These are phyloP conservation scores for Phocoena sinus DNA, from an alignment of 2,113 vertebrate species.

Conservation along the genomic window DNA sequence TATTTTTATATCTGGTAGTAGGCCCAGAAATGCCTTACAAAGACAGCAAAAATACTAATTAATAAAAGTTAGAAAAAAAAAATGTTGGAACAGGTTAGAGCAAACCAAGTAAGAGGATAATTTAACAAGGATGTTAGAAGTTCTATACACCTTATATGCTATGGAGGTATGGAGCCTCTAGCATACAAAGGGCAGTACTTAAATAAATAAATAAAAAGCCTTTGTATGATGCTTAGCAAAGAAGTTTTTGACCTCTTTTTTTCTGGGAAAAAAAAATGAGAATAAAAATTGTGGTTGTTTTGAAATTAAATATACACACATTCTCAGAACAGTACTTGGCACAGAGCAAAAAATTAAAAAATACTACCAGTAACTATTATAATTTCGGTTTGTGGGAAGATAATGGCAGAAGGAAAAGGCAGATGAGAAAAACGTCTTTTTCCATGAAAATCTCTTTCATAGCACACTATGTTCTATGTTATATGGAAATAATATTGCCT, in stretches of 20 bases:
- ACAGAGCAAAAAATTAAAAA: neutral
- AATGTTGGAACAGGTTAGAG: neutral
- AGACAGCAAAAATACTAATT: neutral
- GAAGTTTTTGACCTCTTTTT: neutral
- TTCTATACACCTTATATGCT: neutral
- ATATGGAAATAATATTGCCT: neutral
- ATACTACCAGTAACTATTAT: neutral
- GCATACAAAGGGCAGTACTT: neutral
- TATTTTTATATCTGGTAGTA: neutral
- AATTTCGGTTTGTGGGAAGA: constrained; percentile 12
- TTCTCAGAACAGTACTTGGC: neutral
- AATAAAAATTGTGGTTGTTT: neutral
- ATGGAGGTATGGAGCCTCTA: neutral
- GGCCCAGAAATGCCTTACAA: neutral
- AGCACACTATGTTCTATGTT: neutral
- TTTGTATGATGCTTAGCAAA: neutral
- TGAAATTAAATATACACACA: neutral
- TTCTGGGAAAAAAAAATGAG: neutral
- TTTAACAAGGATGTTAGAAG: neutral
- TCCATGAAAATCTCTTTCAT: neutral
- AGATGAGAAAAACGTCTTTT: neutral
- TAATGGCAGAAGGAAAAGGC: neutral
- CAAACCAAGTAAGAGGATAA: neutral
- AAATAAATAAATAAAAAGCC: neutral
- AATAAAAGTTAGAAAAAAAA: neutral